Evolutionary conservation across 2,113 vertebrate genomes (phyloP).

Genomic region (Calidris pugnax): DNA sequence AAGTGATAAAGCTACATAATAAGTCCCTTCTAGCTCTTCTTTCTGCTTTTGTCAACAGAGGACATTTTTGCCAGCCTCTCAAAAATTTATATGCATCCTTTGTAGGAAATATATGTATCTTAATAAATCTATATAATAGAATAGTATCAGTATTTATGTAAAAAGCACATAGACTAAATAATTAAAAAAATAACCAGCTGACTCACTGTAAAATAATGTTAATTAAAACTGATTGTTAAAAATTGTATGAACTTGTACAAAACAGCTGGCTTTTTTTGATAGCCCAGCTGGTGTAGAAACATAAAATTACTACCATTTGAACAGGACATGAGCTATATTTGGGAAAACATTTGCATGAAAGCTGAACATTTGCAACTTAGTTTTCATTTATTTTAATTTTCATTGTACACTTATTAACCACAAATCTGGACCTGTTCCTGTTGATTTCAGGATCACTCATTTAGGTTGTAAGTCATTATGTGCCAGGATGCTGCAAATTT

Average conservation of each 20-base stretch:
- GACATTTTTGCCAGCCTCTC: not conserved
- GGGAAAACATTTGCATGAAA: constrained; percentile 44
- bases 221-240: constrained; percentile 31
- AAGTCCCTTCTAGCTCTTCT: not conserved
- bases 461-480: not conserved
- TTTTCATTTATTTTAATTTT: constrained; percentile 13
- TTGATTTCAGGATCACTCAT: not conserved
- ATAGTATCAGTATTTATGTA: not conserved
- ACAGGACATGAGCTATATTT: constrained; percentile 45
- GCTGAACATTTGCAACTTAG: constrained; percentile 19
- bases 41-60: not conserved
- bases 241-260: constrained; percentile 2
- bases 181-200: constrained; percentile 21
- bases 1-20: not conserved
- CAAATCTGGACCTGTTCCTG: not conserved
- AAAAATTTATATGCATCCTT: not conserved
- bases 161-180: not conserved
- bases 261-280: constrained; percentile 51
- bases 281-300: constrained; percentile 41
- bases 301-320: constrained; percentile 28
- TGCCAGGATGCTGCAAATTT: not conserved
- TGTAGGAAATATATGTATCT: not conserved
- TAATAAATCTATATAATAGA: not conserved
- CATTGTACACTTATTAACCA: not conserved
- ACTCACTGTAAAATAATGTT: constrained; percentile 36